These are phyloP conservation scores for Antrozous pallidus DNA, from an alignment of 2,797 vertebrate genomes.

Conservation along the genomic window DNA sequence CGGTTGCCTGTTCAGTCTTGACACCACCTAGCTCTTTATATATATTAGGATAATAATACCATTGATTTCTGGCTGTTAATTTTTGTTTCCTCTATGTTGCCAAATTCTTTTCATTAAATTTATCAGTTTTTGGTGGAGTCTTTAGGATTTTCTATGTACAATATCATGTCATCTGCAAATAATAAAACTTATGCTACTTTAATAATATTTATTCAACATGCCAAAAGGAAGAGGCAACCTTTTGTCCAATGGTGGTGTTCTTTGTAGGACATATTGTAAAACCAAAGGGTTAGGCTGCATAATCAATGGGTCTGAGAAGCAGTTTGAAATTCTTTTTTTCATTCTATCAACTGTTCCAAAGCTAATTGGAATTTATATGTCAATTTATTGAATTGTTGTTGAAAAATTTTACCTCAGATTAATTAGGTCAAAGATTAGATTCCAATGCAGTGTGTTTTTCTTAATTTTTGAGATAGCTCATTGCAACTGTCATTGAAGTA, in stretches of 20 bases:
- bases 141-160: too few species aligned
- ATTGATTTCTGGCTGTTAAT: too few species aligned
- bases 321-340: neutral
- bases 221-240: neutral
- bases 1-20: too few species aligned
- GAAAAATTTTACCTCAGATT: neutral
- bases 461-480: conserved; percentile 16
- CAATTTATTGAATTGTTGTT: neutral
- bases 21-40: too few species aligned
- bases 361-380: neutral
- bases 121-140: too few species aligned
- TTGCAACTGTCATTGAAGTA: neutral
- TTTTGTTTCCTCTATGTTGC: too few species aligned
- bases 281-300: neutral
- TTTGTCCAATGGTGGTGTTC: neutral
- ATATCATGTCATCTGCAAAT: too few species aligned
- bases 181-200: neutral
- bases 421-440: neutral
- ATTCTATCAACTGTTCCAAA: neutral
- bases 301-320: neutral
- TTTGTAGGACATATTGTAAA: neutral
- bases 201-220: conserved; percentile 23
- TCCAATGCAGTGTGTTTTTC: neutral
- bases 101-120: too few species aligned
- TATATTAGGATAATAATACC: too few species aligned